Percentiles rank a stretch among this genome's conserved stretches.
These are phyloP conservation scores for Ennomos quercinarius DNA, from an alignment of 2,888 invertebrate genomes.

Conservation along the genomic window DNA sequence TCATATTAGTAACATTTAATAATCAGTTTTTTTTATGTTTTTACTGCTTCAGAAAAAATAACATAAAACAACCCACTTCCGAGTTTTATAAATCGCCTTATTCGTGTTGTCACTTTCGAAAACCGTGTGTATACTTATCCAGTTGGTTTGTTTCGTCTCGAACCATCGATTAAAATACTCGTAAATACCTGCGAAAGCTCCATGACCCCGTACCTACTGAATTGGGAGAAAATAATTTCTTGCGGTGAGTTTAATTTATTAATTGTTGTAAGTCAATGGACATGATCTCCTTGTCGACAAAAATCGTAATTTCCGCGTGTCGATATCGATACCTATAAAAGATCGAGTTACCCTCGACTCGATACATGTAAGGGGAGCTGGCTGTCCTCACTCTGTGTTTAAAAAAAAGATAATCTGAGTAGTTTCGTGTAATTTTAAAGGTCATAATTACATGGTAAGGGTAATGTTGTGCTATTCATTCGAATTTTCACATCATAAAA, in stretches of 20 bases:
- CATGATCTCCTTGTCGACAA: slow-evolving; percentile 60
- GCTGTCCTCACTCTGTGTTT: slow-evolving; percentile 53
- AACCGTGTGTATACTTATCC: slow-evolving; percentile 16
- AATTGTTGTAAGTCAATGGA: slow-evolving; percentile 43
- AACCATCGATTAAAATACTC: slow-evolving; percentile 29
- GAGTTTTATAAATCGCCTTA: slow-evolving; percentile 6
- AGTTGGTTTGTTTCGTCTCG: slow-evolving; percentile 19
- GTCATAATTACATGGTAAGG: slow-evolving; percentile 23
- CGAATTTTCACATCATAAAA: slow-evolving; percentile 4
- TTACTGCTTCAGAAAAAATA: slow-evolving; percentile 5
- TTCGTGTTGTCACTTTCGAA: slow-evolving; percentile 15
- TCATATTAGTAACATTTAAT: no score
- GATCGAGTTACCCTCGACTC: slow-evolving; percentile 68
- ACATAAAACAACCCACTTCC: slow-evolving; percentile 7
- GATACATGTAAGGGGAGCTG: slow-evolving; percentile 60
- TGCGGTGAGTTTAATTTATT: slow-evolving; percentile 44
- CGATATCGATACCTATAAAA: slow-evolving; percentile 51
- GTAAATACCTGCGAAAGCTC: slow-evolving; percentile 29
- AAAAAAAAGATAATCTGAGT: slow-evolving; percentile 32
- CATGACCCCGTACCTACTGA: slow-evolving; percentile 25
- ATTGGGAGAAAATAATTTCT: slow-evolving; percentile 32
- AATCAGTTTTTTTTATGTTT: background rate
- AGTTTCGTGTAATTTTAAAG: slow-evolving; percentile 29
- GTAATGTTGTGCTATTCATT: slow-evolving; percentile 7
- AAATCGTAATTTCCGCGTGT: slow-evolving; percentile 57